A percentile compares a stretch with the other conserved stretches of the same genome.
Evolutionary conservation across 1,140 invertebrate genomes (phyloP).

Genomic region (Chrysomallon squamiferum): DNA sequence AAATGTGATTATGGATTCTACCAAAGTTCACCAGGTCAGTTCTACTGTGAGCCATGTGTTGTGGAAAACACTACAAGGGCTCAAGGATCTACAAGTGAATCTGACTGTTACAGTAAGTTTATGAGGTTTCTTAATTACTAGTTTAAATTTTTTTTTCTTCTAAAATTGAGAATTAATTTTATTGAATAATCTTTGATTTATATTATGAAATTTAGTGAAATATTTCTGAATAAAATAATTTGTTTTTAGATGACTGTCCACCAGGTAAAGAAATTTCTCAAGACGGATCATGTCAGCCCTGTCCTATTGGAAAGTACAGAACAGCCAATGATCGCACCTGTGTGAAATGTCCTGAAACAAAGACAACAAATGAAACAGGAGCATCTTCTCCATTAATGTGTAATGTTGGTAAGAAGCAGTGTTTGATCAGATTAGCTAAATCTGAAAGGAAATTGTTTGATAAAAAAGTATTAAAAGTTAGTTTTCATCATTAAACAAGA

Average conservation of each 20-base stretch:
- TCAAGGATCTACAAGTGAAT: slow-evolving; percentile 12
- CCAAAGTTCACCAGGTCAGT: slow-evolving; percentile 75
- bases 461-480: no score
- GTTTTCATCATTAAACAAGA: no score
- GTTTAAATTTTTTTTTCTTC: no score
- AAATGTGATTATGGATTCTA: slow-evolving; percentile 91
- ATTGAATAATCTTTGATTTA: no score
- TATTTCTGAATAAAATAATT: no score
- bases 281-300: slow-evolving; percentile 87
- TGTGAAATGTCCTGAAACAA: slow-evolving; percentile 81
- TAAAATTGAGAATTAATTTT: no score
- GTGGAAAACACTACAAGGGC: slow-evolving; percentile 34
- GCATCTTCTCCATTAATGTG: slow-evolving; percentile 86
- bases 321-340: slow-evolving; percentile 68
- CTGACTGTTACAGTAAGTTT: slow-evolving; percentile 17
- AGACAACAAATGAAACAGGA: slow-evolving; percentile 85
- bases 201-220: no score
- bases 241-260: slow-evolving; percentile 77
- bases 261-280: slow-evolving; percentile 82
- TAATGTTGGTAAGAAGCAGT: slow-evolving; percentile 34
- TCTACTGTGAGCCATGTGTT: slow-evolving; percentile 50
- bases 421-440: no score
- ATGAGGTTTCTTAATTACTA: neutral
- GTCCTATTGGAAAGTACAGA: slow-evolving; percentile 87
- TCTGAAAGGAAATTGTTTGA: no score